Base-by-base conservation (phyloP, 2,888 invertebrate genomes). In the Xylophagus ater region DNA sequence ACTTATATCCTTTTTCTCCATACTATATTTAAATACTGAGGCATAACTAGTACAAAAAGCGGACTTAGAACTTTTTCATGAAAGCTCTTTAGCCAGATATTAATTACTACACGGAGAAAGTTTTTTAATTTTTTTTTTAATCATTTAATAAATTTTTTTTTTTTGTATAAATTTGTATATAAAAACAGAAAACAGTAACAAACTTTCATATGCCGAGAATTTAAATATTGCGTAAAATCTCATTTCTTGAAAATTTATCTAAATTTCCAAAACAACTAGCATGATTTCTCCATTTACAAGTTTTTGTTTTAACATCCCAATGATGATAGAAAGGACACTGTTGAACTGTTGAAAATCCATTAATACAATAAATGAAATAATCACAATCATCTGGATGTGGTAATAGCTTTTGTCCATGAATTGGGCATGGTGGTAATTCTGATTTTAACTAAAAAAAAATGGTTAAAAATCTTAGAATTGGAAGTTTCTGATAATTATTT, bases 261-360 rank as follows among this genome's bases (percentile, higher is more conserved):
- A 21, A 21, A 7, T 21, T 21, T 38, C 21, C 32, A 9, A 38
- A 12, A 45, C 62, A 62, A n/a, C 52, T 37, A 4, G 60, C 59
- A 2, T 47, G 42, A 1, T 55, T 57, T 4, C 55, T 54, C 55
- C 52, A 58, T 41, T 54, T 52, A 19, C 62, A 62, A 14, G 51
- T 54, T 34, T 55, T 53, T 3, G 52, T 49, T 17, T 51, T 44
- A 13, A 60, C 47, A 47, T 62, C 62, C 40, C 57, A 62, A 41
- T 52, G 51, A 42, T 60, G 54, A 35, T 56, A 62, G 40, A 61
- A 62, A 5, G 62, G 62, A 37, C 62, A 62, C 35, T 58, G 58
- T 33, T 62, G 62, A 24, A 62, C 37, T 3, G 57, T 54, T n/a
- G 56, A 56, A 44, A 56, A 53, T 2, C 62, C 62, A 33, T 62